These are phyloP conservation scores for Stramonita haemastoma DNA, from an alignment of 2,888 invertebrate genomes.

Conservation along the genomic window DNA sequence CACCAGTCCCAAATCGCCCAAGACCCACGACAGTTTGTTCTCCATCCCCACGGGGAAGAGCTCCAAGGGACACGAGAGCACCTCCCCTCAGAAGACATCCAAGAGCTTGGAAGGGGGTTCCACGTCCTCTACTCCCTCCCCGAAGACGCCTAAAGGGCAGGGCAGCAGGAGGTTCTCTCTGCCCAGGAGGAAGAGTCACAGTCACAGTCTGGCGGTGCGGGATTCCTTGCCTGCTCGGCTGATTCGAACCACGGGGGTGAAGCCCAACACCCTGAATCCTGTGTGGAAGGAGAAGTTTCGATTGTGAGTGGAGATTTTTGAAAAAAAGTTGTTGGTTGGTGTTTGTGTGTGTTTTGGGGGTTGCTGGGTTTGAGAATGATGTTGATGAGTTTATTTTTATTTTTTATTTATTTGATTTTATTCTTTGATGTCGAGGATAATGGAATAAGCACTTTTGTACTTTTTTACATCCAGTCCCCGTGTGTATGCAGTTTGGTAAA, in stretches of 20 bases:
- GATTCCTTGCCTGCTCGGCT: slow-evolving; percentile 92
- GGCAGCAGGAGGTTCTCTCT: slow-evolving; percentile 67
- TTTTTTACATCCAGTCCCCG: no score
- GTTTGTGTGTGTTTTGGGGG: neutral
- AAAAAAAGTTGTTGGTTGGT: neutral
- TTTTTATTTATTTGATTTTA: neutral
- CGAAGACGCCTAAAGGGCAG: slow-evolving; percentile 41
- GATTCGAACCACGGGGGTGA: slow-evolving; percentile 95
- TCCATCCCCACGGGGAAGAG: neutral
- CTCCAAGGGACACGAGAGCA: neutral
- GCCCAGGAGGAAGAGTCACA: slow-evolving; percentile 62
- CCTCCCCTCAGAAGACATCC: neutral
- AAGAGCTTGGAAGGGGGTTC: neutral
- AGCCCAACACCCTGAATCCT: slow-evolving; percentile 94
- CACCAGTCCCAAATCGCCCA: neutral
- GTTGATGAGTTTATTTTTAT: neutral
- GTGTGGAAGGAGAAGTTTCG: slow-evolving; percentile 98
- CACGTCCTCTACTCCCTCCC: slow-evolving; percentile 14
- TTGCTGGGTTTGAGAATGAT: neutral
- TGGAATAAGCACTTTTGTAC: no score
- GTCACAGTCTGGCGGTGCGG: slow-evolving; percentile 61
- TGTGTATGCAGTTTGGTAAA: no score
- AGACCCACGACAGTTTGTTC: neutral
- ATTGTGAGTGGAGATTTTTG: slow-evolving; percentile 86
- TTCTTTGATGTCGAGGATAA: no score